phyloP scores from a whole-genome alignment of 2,888 invertebrate species.

The Ptychoptera albimana region DNA sequence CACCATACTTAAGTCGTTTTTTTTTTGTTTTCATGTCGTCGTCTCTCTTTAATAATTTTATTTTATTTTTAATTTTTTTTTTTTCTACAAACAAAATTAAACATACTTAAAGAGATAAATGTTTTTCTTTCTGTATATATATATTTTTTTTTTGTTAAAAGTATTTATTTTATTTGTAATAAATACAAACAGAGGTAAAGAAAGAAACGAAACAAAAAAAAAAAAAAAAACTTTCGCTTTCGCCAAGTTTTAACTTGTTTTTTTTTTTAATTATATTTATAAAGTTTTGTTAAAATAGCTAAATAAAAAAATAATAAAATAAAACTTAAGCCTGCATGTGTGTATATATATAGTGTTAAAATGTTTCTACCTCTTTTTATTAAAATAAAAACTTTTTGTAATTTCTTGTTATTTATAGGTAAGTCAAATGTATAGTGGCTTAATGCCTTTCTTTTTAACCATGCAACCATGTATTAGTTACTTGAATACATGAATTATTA shows the following conservation, averaged over 20 bases:
- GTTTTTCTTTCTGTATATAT: not conserved
- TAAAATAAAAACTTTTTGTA: no score
- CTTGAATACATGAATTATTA: no score
- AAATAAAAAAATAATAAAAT: not conserved
- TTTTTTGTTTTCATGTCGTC: no score
- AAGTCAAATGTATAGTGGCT: no score
- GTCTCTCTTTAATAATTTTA: no score
- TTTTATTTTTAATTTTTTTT: no score
- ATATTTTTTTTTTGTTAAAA: not conserved
- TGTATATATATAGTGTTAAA: not conserved
- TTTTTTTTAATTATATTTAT: not conserved
- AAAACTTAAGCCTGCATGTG: not conserved
- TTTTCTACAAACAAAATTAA: not conserved
- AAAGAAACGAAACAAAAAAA: not conserved
- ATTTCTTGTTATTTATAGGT: no score
- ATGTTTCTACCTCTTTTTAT: no score
- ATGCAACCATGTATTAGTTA: no score
- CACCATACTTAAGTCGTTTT: no score
- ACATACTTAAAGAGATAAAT: not conserved
- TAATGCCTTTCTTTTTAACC: no score
- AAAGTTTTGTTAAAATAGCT: not conserved
- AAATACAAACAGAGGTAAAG: not conserved
- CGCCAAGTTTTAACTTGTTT: not conserved
- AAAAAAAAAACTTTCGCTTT: not conserved
- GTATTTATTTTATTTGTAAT: not conserved